Percentiles rank a stretch among this genome's conserved stretches.
These are phyloP conservation scores for Melanotaenia pygmaea DNA, from an alignment of 2,797 vertebrate species.

Conservation along the genomic window DNA sequence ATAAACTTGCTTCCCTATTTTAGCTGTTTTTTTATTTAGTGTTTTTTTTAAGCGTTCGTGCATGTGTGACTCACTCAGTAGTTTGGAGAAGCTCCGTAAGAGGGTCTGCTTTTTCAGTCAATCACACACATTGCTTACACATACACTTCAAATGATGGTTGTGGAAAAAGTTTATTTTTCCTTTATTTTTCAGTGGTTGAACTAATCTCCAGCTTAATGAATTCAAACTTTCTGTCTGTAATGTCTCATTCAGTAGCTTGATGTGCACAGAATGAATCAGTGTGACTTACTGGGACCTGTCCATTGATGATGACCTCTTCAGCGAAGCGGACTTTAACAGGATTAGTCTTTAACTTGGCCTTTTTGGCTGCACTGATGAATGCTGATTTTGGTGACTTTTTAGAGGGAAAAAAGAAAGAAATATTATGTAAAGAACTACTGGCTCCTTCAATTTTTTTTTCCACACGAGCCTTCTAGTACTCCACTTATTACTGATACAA, in stretches of 20 bases:
- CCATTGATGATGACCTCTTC: constrained; percentile 99
- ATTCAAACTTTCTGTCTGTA: constrained; percentile 18
- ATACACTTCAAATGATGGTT: neutral
- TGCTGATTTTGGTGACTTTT: constrained; percentile 97
- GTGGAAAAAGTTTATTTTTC: neutral
- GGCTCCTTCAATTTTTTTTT: constrained; percentile 20
- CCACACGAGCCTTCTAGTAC: constrained; percentile 41
- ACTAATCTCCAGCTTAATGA: constrained; percentile 6
- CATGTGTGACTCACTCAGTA: neutral
- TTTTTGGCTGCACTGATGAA: constrained; percentile 99
- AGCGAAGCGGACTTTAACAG: constrained; percentile 97
- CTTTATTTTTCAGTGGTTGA: neutral
- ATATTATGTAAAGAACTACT: constrained; percentile 38
- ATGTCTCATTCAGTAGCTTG: constrained; percentile 11
- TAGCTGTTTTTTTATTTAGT: neutral
- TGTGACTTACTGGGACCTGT: constrained; percentile 94
- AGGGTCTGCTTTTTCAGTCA: neutral
- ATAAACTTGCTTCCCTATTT: neutral
- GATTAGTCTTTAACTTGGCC: constrained; percentile 98
- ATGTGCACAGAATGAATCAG: constrained; percentile 40
- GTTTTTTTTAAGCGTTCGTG: neutral
- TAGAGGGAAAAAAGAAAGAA: constrained; percentile 20
- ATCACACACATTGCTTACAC: neutral
- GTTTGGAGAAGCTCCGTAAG: neutral
- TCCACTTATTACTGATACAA: constrained; percentile 47